Evolutionary conservation across 1,140 invertebrate species (phyloP), one percentile per base, ranked within the genome.

Genomic region (Colletes latitarsis): DNA sequence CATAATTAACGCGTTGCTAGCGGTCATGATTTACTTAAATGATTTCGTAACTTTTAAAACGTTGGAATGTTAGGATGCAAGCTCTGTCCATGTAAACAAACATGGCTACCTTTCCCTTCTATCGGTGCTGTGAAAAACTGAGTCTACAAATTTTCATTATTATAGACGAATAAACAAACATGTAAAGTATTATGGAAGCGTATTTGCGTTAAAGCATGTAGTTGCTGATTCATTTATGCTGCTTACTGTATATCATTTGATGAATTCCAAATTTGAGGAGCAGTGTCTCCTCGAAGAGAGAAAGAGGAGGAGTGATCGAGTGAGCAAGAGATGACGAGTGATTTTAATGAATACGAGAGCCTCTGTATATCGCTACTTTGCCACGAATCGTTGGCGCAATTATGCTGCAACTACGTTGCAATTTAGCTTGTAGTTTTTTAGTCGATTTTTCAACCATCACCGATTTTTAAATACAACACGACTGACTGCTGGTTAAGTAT

Each of bases 401-500:
- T 82, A 78, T 62, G 69, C 63, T 80, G 76, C 83, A 82, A 86
- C 76, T 58, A 76, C 68, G 81, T 82, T 84, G 85, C 81, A 69
- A 85, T 85, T 85, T 86, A 86, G 85, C 69, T 66, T 73, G 73
- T 85, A 85, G 77, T 78, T 87, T 86, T 83, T 78, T 86, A 87
- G 77, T 66, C 71, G 74, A 86, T 83, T 86, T 86, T 85, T 82
- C 75, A 74, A 77, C 79, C 73, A 62, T 85, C 83, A 86, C 81
- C 76, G 39, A 71, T 80, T 89, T 89, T 90, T 88, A 88, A 84
- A 82, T 82, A 85, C 82, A 80, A 90, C 87, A 92, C 88, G 89
- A 91, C 90, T 92, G 90, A 91, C 89, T 91, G 90, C 89, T 91
- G 90, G 90, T 89, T 89, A 90, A 90, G 90, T 90, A 91, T 89